Conservation (phyloP, 2,888 invertebrate genomes). For the Drosophila villosipedis region DNA sequence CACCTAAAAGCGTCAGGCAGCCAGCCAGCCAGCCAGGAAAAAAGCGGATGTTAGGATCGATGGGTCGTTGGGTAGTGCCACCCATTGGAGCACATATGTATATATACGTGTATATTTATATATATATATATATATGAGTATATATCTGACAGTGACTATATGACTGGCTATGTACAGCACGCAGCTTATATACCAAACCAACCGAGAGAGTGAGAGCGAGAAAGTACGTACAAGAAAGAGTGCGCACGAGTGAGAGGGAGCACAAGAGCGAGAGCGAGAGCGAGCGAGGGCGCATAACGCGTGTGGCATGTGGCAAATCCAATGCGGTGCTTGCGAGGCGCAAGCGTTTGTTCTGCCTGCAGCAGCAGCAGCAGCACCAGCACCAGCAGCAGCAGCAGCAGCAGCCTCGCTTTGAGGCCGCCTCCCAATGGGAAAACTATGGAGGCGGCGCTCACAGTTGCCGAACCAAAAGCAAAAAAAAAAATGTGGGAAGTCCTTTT, state of each 20-base stretch:
- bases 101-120: slow-evolving; percentile 4
- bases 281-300: slow-evolving; percentile 28
- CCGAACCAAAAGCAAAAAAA: slow-evolving; percentile 16
- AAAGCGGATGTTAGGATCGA: background rate
- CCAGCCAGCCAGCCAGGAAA: slow-evolving; percentile 1
- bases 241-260: slow-evolving; percentile 11
- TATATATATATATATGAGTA: background rate
- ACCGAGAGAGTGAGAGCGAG: slow-evolving; percentile 19
- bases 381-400: slow-evolving; percentile 26
- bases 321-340: slow-evolving; percentile 64
- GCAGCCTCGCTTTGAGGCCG: slow-evolving; percentile 33
- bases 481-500: slow-evolving; percentile 79
- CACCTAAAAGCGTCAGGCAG: slow-evolving; percentile 15
- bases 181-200: slow-evolving; percentile 27
- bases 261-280: slow-evolving; percentile 8
- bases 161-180: slow-evolving; percentile 8
- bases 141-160: slow-evolving; percentile 1
- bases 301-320: slow-evolving; percentile 30
- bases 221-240: background rate
- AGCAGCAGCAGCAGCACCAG: slow-evolving; percentile 17
- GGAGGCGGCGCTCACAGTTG: slow-evolving; percentile 42
- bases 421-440: slow-evolving; percentile 75
- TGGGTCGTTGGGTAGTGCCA: slow-evolving; percentile 9
- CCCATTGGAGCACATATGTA: slow-evolving; percentile 40
- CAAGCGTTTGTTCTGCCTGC: slow-evolving; percentile 67